Conservation (phyloP, 2,797 vertebrate species). For the Chanos chanos region DNA sequence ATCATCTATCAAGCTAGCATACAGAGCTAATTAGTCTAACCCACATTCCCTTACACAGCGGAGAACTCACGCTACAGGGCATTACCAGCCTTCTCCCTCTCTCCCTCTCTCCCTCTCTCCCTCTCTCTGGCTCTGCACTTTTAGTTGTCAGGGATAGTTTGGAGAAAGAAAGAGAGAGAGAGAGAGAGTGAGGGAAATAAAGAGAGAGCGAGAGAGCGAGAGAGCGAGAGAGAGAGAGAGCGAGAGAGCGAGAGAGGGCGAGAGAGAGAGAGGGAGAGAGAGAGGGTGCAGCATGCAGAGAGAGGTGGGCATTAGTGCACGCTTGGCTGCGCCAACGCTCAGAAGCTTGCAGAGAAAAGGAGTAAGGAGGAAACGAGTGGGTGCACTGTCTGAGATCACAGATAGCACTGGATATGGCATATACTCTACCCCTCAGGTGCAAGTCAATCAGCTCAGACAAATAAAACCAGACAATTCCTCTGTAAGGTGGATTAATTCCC, state of each 20-base stretch:
- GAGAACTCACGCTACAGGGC: slow-evolving; percentile 19
- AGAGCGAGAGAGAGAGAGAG: too few species aligned
- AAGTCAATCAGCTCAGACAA: background rate
- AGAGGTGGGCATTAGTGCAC: background rate
- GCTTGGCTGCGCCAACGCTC: too few species aligned
- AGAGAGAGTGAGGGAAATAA: background rate
- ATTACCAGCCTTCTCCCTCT: background rate
- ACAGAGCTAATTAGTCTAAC: slow-evolving; percentile 29
- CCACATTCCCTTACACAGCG: slow-evolving; percentile 17
- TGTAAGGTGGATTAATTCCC: too few species aligned
- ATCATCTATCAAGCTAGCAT: slow-evolving; percentile 19
- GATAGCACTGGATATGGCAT: too few species aligned
- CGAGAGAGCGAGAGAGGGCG: too few species aligned
- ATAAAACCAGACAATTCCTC: too few species aligned
- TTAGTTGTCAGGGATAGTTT: background rate
- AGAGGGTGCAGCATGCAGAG: too few species aligned
- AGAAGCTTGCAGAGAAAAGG: too few species aligned
- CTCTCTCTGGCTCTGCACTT: background rate
- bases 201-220: background rate
- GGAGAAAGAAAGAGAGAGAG: background rate
- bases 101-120: slow-evolving; percentile 17
- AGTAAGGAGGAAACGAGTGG: too few species aligned
- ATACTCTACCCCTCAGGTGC: too few species aligned
- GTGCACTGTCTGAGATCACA: background rate
- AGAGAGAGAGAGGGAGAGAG: too few species aligned